Evolutionary conservation across 2,797 vertebrate species (phyloP).

Genomic region (Dermochelys coriacea): DNA sequence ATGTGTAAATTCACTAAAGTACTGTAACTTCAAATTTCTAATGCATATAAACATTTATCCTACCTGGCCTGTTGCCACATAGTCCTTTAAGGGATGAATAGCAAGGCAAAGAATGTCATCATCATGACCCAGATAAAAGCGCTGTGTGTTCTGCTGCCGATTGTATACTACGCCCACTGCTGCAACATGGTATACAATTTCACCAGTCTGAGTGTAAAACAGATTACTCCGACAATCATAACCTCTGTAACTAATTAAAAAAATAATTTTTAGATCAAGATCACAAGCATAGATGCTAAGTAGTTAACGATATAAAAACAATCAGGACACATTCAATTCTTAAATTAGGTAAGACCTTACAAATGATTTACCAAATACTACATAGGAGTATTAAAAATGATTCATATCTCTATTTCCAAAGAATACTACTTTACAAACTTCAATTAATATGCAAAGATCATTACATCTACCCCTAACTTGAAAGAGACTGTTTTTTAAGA

Average conservation of each 20-base stretch:
- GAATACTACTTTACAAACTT: background rate
- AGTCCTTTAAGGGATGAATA: conserved; percentile 97
- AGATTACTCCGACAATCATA: conserved; percentile 92
- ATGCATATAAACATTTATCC: background rate
- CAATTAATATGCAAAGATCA: background rate
- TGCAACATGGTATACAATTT: conserved; percentile 98
- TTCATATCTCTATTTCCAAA: background rate
- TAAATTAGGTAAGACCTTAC: background rate
- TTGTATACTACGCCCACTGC: conserved; percentile 97
- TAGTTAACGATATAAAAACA: background rate
- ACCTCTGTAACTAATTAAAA: conserved; percentile 86
- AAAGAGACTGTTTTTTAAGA: background rate
- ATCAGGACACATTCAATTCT: background rate
- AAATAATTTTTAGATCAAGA: background rate
- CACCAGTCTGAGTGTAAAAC: conserved; percentile 98
- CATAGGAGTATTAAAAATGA: background rate
- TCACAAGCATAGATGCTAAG: accelerated
- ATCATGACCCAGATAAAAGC: conserved; percentile 97
- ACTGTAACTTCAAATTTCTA: background rate
- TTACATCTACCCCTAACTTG: background rate
- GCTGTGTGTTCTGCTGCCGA: conserved; percentile 96
- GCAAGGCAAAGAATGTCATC: conserved; percentile 97
- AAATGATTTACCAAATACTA: background rate
- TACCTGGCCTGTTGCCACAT: conserved; percentile 98
- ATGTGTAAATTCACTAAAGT: background rate